Evolutionary conservation across 2,113 vertebrate genomes (phyloP), one percentile per base, ranked within the genome.

Genomic region (Glaucomys volans): DNA sequence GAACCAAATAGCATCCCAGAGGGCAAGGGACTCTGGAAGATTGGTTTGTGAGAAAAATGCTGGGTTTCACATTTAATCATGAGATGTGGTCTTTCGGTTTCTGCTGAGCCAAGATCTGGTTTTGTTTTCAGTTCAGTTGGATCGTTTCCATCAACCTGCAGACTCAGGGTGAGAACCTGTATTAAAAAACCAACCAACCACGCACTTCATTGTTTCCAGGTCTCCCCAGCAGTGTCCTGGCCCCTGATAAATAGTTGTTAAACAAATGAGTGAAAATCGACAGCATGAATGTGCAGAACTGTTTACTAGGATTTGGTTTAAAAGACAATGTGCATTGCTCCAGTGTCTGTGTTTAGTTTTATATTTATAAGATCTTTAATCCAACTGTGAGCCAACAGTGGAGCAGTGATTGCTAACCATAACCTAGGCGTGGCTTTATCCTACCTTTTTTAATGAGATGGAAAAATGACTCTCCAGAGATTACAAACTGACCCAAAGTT

Each of bases 31-130:
- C 35, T 74, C 50, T 37, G 44, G 83, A 24, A 96, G 96, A 81
- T 97, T 94, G 89, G 94, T 98, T 76, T 92, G 97, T 85, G 62
- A 89, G 92, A 88, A 87, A 83, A 83, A n/a, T 71, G 17, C 93
- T 13, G 30, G 8, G 80, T 76, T 95, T 93, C 91, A 83, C 95
- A 26, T 66, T 97, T 87, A 54, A 81, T 91, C 91, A 82, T 97
- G 91, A 97, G 77, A 96, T 75, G 79, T 87, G 74, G 66, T 81
- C 95, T 97, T 96, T 76, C 81, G 32, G 54, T 82, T 96, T 57
- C 47, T 90, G 85, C 95, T 88, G 57, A 54, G 83, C 95, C 97
- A 92, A 97, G 62, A 96, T 90, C 50, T 94, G 26, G 6, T 52
- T 71, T 91, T 57, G 40, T 71, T 87, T 71, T 69, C 75, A 64